Evolutionary conservation across 1,140 invertebrate genomes (phyloP), one percentile per base, ranked within the genome.

Genomic region (Drosophila elegans): DNA sequence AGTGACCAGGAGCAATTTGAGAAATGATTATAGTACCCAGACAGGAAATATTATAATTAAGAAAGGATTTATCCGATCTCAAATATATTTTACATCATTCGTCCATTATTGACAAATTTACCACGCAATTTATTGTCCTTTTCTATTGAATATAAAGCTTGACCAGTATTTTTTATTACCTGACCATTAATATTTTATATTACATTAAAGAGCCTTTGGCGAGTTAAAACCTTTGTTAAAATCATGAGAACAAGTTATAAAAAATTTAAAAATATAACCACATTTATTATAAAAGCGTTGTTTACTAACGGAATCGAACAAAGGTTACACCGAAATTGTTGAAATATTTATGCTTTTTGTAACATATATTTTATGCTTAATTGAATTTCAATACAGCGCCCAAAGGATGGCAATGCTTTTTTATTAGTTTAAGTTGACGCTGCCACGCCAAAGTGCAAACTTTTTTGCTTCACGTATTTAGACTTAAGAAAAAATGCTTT

Each of bases 121-220:
- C 36, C 32, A 51, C 13, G 27, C 32, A 25, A 54, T 12, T 45
- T 12, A 16, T n/a, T 32, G 3, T 34, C 16, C 48, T 7, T 39
- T 41, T 21, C 5, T 5, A 21, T 29, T 13, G 1, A 1, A 13
- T 1, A 13, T 25, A 34, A 32, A 4, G 10, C 16, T 46, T 12
- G 36, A 51, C 54, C 21, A 29, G n/a, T 51, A 56, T 52, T 71
- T 63, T 9, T 61, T 55, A 41, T 52, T 44, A 36, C 51, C 38
- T 44, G 69, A 62, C 46, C 55, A 44, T 32, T 51, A 52, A 49
- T 59, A 45, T 74, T 78, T 60, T n/a, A 72, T 78, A 67, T 63
- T 82, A 55, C 54, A 86, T 72, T 82, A 68, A 39, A 52, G 48
- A 64, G 82, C 69, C 78, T n/a, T 51, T 29, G 68, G 62, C 53